Conservation (phyloP, 2,113 vertebrate species). For the Edolisoma coerulescens region DNA sequence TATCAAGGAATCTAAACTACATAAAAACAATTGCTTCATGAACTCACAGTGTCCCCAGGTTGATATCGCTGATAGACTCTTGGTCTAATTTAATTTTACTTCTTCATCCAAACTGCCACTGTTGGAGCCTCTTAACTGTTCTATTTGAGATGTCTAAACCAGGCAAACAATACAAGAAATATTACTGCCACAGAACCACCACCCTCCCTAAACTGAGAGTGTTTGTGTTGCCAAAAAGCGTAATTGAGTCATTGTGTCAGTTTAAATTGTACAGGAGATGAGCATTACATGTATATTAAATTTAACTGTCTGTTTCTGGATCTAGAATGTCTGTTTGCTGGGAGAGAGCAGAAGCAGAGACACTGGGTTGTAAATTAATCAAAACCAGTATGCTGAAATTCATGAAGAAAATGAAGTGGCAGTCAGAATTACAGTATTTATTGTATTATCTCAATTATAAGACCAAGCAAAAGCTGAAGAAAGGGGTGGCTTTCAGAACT, state of each 20-base stretch:
- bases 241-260: slow-evolving; percentile 17
- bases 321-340: neutral
- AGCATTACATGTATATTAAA: slow-evolving; percentile 21
- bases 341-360: neutral
- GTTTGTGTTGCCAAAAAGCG: slow-evolving; percentile 1
- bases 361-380: neutral
- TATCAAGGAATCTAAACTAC: neutral
- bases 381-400: neutral
- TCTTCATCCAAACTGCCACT: neutral
- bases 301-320: slow-evolving; percentile 6
- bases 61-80: neutral
- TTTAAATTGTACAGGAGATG: neutral
- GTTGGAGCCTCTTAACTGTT: neutral
- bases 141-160: neutral
- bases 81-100: neutral
- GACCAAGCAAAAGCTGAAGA: neutral
- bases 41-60: neutral
- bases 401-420: slow-evolving; percentile 6
- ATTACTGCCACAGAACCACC: neutral
- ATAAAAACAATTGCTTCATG: neutral
- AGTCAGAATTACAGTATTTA: neutral
- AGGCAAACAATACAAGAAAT: neutral
- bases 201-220: neutral
- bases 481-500: neutral
- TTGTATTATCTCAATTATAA: neutral